Base-by-base conservation (phyloP, 2,888 invertebrate species). In the Thymelicus sylvestris region DNA sequence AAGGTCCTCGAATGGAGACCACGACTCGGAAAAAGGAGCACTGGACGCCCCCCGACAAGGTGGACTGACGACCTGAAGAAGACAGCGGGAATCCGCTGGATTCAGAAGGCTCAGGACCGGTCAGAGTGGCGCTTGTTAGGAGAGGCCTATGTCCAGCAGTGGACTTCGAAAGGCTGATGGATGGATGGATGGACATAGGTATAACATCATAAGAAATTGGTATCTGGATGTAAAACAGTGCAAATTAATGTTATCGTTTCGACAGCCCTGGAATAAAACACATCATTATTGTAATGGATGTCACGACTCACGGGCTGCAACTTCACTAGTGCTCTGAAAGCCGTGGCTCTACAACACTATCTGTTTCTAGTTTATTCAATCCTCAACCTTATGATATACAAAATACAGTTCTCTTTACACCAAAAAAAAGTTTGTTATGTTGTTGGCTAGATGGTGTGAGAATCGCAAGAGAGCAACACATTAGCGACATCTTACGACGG, bases 281-380 rank as follows among this genome's bases (percentile, higher is more conserved):
- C 87, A 90, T 91, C 90, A 92, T 91, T 89, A 89, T 86, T 83
- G 87, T 91, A 91, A 92, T 93, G 92, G 92, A 93, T 92, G 92
- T 93, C 92, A 93, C n/a, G n/a, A n/a, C n/a, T n/a, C n/a, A n/a
- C 91, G 91, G 90, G 85, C 89, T 88, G 83, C 89, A 89, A 90
- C 92, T 86, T 81, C 78, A 85, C 86, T 87, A 92, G 91, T 86
- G 86, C 89, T 86, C 90, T 89, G 84, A 83, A 87, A 87, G 81
- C 83, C 85, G 82, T 84, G 80, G 79, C 78, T 74, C 82, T 84
- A 81, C 83, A 72, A 67, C 75, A 57, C 72, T 59, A 38, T 24
- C 62, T 59, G 15, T 31, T 62, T 48, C 73, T 77, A 38, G 38
- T 72, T 72, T 0, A 86, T 81, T 82, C 72, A 0, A 86, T 80